Conservation (phyloP, 2,113 vertebrate species). For the Anthoscopus minutus region DNA sequence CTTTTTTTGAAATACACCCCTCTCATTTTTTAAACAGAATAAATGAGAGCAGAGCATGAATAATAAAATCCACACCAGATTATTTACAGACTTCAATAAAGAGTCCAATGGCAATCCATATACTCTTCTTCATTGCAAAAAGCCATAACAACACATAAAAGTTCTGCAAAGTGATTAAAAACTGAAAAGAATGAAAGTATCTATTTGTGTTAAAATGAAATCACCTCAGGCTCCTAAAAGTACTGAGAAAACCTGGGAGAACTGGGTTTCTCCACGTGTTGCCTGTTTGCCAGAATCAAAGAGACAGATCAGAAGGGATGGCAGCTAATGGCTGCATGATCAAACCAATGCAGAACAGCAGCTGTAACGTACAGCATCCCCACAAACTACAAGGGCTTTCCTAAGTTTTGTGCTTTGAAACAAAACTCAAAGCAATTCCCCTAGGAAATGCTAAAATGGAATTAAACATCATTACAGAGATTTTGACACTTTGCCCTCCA, state of each 20-base stretch:
- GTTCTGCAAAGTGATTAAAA: neutral
- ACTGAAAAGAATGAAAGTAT: neutral
- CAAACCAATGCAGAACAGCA: neutral
- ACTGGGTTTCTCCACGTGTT: neutral
- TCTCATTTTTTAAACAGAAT: neutral
- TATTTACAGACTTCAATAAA: neutral
- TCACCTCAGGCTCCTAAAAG: neutral
- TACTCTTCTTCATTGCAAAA: neutral
- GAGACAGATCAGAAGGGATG: neutral
- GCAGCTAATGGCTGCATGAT: neutral
- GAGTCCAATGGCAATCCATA: neutral
- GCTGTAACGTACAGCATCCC: neutral
- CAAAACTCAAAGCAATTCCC: constrained; percentile 39
- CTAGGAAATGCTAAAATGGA: constrained; percentile 54
- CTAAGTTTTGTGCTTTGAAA: neutral
- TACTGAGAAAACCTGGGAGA: neutral
- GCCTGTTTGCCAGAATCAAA: neutral
- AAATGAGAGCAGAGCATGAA: neutral
- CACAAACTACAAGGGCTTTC: neutral
- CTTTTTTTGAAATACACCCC: neutral
- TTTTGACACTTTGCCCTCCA: constrained; percentile 71
- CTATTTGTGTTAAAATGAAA: neutral
- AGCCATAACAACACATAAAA: neutral
- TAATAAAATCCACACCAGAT: neutral
- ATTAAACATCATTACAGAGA: constrained; percentile 67